These are phyloP conservation scores for Carterocephalus palaemon DNA, from an alignment of 2,888 invertebrate genomes.

Conservation along the genomic window DNA sequence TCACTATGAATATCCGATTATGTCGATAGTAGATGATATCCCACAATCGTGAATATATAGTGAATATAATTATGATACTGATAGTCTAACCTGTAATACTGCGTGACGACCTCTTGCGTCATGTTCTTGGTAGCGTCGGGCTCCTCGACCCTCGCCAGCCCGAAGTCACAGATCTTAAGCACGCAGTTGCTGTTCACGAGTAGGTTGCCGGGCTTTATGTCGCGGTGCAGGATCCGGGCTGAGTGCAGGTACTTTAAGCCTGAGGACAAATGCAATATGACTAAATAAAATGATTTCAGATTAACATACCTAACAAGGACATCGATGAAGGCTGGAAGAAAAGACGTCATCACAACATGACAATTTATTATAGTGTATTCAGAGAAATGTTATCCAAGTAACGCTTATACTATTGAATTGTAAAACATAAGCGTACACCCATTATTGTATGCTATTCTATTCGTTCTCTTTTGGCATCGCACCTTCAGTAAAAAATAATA, in stretches of 20 bases:
- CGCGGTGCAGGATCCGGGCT: slow-evolving; percentile 97
- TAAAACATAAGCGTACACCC: too few species aligned
- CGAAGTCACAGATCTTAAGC: slow-evolving; percentile 99
- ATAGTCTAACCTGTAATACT: slow-evolving; percentile 88
- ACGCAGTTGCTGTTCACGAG: slow-evolving; percentile 99
- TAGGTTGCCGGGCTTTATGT: slow-evolving; percentile 99
- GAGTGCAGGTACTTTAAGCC: slow-evolving; percentile 99
- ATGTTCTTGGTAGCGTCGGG: slow-evolving; percentile 95
- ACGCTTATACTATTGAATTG: too few species aligned
- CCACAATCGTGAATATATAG: too few species aligned
- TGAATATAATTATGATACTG: neutral
- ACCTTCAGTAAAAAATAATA: too few species aligned
- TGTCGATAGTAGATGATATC: too few species aligned
- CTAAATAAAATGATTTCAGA: slow-evolving; percentile 1
- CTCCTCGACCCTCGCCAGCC: slow-evolving; percentile 98
- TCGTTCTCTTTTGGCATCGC: too few species aligned
- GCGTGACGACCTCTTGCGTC: slow-evolving; percentile 99
- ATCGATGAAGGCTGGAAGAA: too few species aligned
- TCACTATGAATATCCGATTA: too few species aligned
- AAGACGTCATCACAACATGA: too few species aligned
- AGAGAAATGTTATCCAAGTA: too few species aligned
- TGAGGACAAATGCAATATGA: slow-evolving; percentile 67
- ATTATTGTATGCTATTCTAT: too few species aligned
- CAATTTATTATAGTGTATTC: too few species aligned
- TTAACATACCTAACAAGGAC: slow-evolving; percentile 3